Percentiles rank a stretch among this genome's conserved stretches.
Conservation (phyloP, 2,113 vertebrate species). For the Grammomys dolichurus region DNA sequence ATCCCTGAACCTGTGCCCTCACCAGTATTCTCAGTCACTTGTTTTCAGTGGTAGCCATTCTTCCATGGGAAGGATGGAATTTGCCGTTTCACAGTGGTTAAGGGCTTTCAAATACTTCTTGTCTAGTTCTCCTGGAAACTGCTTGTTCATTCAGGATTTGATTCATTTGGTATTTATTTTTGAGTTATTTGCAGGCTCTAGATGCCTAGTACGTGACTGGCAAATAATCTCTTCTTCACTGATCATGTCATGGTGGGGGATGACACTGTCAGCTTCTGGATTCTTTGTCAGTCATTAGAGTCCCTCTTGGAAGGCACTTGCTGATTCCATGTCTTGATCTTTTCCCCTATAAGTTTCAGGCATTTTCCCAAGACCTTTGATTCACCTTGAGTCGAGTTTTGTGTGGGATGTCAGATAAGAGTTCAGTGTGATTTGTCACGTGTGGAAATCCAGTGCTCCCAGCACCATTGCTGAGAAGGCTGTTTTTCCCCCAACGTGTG, state of each 20-base stretch:
- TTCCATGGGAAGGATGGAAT: background rate
- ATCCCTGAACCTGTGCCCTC: background rate
- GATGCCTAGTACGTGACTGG: background rate
- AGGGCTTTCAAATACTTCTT: background rate
- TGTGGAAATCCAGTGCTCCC: too few species aligned
- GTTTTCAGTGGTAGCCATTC: background rate
- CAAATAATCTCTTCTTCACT: background rate
- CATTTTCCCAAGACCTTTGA: background rate
- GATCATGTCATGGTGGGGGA: background rate
- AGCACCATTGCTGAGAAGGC: background rate
- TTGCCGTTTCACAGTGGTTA: background rate
- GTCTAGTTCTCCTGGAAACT: background rate
- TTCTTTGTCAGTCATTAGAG: background rate
- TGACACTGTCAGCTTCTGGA: background rate
- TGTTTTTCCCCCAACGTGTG: background rate
- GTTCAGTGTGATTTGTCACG: background rate
- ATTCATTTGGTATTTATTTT: background rate
- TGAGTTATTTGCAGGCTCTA: background rate
- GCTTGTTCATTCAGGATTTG: background rate
- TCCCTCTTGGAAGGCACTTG: background rate
- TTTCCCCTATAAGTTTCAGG: background rate
- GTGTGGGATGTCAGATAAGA: background rate
- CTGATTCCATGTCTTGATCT: background rate
- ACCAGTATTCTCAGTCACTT: background rate
- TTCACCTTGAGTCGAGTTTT: background rate